Base-by-base conservation (phyloP, 2,113 vertebrate genomes). In the Xiphophorus maculatus region DNA sequence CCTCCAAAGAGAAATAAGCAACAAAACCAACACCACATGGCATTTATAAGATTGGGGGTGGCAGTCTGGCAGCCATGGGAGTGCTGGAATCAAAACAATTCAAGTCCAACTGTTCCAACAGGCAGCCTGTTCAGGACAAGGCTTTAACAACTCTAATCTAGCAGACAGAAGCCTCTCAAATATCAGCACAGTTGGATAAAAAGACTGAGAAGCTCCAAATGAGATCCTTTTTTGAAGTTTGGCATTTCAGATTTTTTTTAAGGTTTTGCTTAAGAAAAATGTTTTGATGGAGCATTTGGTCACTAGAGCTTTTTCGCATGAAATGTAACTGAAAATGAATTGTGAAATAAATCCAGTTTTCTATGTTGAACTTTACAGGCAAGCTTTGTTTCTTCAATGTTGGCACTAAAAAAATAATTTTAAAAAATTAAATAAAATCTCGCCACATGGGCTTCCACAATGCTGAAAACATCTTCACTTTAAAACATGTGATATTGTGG, bases 71-170 rank as follows among this genome's bases (percentile, higher is more conserved):
- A 65, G 67, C 28, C 69, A 80, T 62, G 54, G 29, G 40, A 66
- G 84, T 40, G 42, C 63, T 69, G 65, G 29, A 77, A 80, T 75
- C 68, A 71, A 82, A 83, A 80, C 78, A 84, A 64, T 63, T 60
- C 66, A 30, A 61, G 40, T 67, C 60, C 74, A 84, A 85, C 67
- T 67, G 40, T 73, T 83, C 71, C 32, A 77, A 66, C 48, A 64
- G 35, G 54, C n/a, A 42, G 58, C 71, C 63, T 66, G 63, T 62
- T 61, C 72, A 58, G 66, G 67, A 84, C 29, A n/a, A 40, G 40
- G 40, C 37, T 80, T 44, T 66, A 69, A 82, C 63, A 83, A 74
- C 74, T 51, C 22, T 66, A 0, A 11, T 75, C 42, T 42, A 35
- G 70, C 60, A 62, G 40, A 65, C 74, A 65, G 63, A 76, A 63